These are phyloP conservation scores for Thinocorus orbignyianus DNA, from an alignment of 2,113 vertebrate genomes.

Conservation along the genomic window DNA sequence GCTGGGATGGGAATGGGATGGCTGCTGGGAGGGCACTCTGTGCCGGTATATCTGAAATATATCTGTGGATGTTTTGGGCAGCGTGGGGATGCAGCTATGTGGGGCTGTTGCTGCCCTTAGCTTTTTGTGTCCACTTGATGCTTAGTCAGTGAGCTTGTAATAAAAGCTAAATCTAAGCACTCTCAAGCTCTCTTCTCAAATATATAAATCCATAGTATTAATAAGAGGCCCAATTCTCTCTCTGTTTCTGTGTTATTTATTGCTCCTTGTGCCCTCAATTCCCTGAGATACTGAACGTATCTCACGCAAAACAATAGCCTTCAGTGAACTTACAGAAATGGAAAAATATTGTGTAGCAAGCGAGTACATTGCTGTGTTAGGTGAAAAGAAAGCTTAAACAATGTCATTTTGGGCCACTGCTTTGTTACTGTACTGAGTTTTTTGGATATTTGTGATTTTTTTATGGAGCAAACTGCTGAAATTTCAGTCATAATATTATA, in stretches of 20 bases:
- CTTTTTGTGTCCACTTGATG: neutral
- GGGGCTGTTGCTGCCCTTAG: neutral
- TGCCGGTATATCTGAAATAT: neutral
- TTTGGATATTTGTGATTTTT: neutral
- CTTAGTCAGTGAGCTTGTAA: neutral
- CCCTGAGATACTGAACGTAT: neutral
- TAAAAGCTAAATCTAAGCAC: rapidly evolving
- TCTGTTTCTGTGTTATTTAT: neutral
- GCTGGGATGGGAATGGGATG: neutral
- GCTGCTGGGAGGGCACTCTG: neutral
- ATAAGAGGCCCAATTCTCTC: neutral
- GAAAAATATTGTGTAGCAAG: neutral
- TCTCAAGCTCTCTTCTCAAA: neutral
- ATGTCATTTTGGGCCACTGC: neutral
- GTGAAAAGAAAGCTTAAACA: neutral
- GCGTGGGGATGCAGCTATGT: neutral
- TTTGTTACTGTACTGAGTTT: rapidly evolving
- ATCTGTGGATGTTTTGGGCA: neutral
- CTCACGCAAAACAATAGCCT: neutral
- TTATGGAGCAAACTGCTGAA: neutral
- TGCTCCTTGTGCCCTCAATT: neutral
- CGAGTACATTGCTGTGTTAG: no score
- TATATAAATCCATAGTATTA: neutral
- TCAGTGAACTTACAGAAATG: neutral
- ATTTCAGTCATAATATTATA: neutral